A percentile compares a stretch with the other conserved stretches of the same genome.
Conservation (phyloP, 2,113 vertebrate genomes). For the Lophotis ruficrista region DNA sequence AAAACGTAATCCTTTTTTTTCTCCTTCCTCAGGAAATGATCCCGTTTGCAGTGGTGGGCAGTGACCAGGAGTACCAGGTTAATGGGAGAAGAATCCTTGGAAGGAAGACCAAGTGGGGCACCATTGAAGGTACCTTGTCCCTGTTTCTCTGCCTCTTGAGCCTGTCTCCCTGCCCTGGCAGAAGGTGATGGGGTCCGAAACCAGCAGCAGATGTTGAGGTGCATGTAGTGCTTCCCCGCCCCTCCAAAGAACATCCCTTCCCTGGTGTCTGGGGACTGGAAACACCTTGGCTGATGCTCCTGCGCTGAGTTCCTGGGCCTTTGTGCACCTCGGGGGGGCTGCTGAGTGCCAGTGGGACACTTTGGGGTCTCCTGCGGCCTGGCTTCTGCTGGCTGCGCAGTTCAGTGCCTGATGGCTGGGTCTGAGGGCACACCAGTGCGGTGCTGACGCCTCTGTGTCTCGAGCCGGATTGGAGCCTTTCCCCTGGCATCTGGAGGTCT, state of each 20-base stretch:
- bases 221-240: neutral
- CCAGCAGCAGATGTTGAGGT: neutral
- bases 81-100: slow-evolving; percentile 95
- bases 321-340: fast-evolving
- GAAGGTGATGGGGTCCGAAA: neutral
- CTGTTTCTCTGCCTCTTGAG: neutral
- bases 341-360: neutral
- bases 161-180: neutral
- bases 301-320: neutral
- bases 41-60: slow-evolving; percentile 97
- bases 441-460: neutral
- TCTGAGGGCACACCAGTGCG: neutral
- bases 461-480: neutral
- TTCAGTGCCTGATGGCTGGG: neutral
- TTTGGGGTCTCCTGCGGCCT: neutral
- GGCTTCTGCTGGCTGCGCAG: neutral
- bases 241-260: neutral
- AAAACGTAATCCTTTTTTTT: fast-evolving
- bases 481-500: neutral
- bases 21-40: slow-evolving; percentile 89
- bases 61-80: slow-evolving; percentile 97
- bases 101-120: slow-evolving; percentile 98
- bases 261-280: neutral
- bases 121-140: slow-evolving; percentile 89
- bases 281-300: neutral